Conservation (phyloP, 2,888 invertebrate genomes). For the Drosophila neonasuta region DNA sequence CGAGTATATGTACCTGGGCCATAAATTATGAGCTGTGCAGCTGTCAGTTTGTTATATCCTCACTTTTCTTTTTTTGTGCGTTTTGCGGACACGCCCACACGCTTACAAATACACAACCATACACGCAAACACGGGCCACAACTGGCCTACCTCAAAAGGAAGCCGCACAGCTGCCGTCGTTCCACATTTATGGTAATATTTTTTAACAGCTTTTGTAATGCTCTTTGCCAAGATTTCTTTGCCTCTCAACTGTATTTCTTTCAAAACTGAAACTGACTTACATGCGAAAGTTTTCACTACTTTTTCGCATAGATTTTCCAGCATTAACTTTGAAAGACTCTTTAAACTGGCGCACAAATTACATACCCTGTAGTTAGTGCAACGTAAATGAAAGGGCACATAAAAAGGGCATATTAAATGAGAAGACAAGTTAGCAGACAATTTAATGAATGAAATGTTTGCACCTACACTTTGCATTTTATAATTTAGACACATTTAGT, state of each 20-base stretch:
- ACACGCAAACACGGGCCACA: slow-evolving; percentile 3
- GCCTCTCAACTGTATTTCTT: slow-evolving; percentile 9
- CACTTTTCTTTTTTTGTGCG: slow-evolving; percentile 24
- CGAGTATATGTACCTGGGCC: slow-evolving; percentile 34
- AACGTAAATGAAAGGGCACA: not conserved
- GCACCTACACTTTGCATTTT: no score
- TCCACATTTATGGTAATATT: slow-evolving; percentile 57
- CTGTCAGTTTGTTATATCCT: slow-evolving; percentile 55
- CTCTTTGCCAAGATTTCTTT: slow-evolving; percentile 38
- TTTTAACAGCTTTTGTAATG: slow-evolving; percentile 53
- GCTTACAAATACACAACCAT: slow-evolving; percentile 10
- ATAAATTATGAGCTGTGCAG: slow-evolving; percentile 64
- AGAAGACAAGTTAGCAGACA: not conserved
- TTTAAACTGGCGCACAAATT: slow-evolving; percentile 7
- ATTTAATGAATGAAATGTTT: no score
- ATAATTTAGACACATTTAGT: not conserved
- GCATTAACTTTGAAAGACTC: slow-evolving; percentile 4
- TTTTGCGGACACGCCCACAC: slow-evolving; percentile 37
- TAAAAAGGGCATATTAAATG: not conserved
- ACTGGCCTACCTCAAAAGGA: slow-evolving; percentile 40
- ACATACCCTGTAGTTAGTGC: not conserved
- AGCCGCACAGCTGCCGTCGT: slow-evolving; percentile 24
- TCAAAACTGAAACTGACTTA: slow-evolving; percentile 8
- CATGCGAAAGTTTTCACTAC: slow-evolving; percentile 48
- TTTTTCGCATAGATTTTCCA: slow-evolving; percentile 8